Base-by-base conservation (phyloP, 2,888 invertebrate species). In the Perdita meconis region DNA sequence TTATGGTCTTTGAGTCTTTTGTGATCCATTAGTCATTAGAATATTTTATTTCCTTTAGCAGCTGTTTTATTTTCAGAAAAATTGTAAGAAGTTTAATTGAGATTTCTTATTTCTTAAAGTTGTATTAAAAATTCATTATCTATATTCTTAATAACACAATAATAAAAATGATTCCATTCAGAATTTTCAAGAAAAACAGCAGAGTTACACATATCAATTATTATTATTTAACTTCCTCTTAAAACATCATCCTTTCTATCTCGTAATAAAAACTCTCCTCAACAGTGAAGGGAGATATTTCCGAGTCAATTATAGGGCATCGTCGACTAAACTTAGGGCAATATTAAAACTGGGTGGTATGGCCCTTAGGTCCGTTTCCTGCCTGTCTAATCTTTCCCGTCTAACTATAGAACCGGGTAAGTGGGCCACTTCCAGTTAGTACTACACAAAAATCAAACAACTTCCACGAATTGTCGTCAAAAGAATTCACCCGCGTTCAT, bases 401-500 rank as follows among this genome's bases (percentile, higher is more conserved):
- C 74, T 76, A 80, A 80, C 71, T 79, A 75, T 79, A 80, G 80
- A 80, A 42, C 26, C 60, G 55, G 42, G 68, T 57, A 72, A 79
- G 61, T 60, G 71, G 75, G 47, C 55, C 74, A 78, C 70, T 72
- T 78, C 55, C 22, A 67, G n/a, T 19, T 38, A 34, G 16, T 38
- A 56, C 26, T 26, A 44, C 69, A 47, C 13, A 12, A 40, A 16
- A 63, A 72, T 42, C 50, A 26, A 59, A n/a, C 30, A 55, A 36
- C 16, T 73, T 63, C 73, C 26, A 57, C 51, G 63, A 63, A 63
- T 57, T 34, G 22, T 26, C 51, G 19, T 47, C 19, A 19, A 47
- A 22, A 47, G 30, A 30, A 30, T 30, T n/a, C n/a, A n/a, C n/a
- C n/a, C n/a, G n/a, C n/a, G n/a, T n/a, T n/a, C n/a, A n/a, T n/a